Evolutionary conservation across 2,888 invertebrate species (phyloP), one percentile per base, ranked within the genome.

Genomic region (Epinotia bilunana): DNA sequence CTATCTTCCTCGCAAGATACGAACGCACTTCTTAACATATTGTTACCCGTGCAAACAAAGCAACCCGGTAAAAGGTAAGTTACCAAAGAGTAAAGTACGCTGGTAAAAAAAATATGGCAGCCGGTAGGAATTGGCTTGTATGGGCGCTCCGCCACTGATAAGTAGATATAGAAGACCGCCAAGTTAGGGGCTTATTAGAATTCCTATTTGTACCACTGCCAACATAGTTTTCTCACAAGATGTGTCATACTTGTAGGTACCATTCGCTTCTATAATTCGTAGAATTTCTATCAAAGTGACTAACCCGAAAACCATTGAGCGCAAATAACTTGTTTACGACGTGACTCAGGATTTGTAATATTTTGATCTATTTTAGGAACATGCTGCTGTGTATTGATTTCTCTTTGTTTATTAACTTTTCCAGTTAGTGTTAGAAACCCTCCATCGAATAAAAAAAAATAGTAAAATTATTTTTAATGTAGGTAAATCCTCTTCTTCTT

Each of bases 281-380:
- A 7, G 72, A 72, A 72, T 11, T 13, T n/a, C 43, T 11, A 72
- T 63, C 63, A 55, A 23, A 39, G 18, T 72, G 72, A 72, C 46
- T 65, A 72, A 72, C 64, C 57, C 64, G 5, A 58, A 72, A 72
- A 72, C 72, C 39, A 57, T 69, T 16, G 69, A 39, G 11, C 63
- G 43, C 46, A 65, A 72, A 39, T 39, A 39, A 64, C 64, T 49
- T 72, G 64, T 49, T 64, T 65, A 65, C 57, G 11, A 33, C 39
- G 39, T 72, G 72, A 72, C 58, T 72, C 72, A 72, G 72, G 46
- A 65, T 72, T 72, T 58, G 64, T 49, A 65, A 72, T 65, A 63
- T 64, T 64, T 49, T 58, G 72, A 43, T 64, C 64, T 72, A 72
- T 64, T 72, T 72, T 58, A 16, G 18, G 11, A 43, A 1, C 53